These are phyloP conservation scores for Chesias legatella DNA, from an alignment of 2,888 invertebrate genomes.

Conservation along the genomic window DNA sequence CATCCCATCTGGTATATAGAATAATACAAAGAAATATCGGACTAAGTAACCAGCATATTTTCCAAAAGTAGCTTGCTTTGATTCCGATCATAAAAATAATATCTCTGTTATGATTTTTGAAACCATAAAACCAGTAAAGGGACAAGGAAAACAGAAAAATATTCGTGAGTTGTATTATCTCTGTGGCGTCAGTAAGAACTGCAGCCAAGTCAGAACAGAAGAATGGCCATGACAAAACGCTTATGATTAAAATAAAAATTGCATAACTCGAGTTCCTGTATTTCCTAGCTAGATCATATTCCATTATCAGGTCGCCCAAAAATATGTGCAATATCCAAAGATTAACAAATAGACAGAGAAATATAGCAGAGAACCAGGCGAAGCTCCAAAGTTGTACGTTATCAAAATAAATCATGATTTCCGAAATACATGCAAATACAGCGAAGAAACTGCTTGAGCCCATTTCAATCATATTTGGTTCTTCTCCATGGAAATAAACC, in stretches of 20 bases:
- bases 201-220: conserved; percentile 59
- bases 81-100: conserved; percentile 73
- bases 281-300: conserved; percentile 29
- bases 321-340: conserved; percentile 55
- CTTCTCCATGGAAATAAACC: conserved; percentile 66
- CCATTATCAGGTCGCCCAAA: conserved; percentile 43
- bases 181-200: conserved; percentile 46
- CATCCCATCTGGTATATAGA: conserved; percentile 37
- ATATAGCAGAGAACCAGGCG: conserved; percentile 56
- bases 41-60: conserved; percentile 54
- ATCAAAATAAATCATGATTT: conserved; percentile 60
- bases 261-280: conserved; percentile 40
- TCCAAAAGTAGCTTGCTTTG: conserved; percentile 63
- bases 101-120: conserved; percentile 58
- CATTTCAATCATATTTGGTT: conserved; percentile 57
- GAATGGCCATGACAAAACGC: conserved; percentile 51
- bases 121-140: conserved; percentile 67
- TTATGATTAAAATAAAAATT: conserved; percentile 37
- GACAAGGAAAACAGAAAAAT: conserved; percentile 55
- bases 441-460: conserved; percentile 48
- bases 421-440: conserved; percentile 53
- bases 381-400: conserved; percentile 54
- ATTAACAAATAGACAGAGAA: conserved; percentile 50
- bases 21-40: conserved; percentile 46
- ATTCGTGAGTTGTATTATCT: conserved; percentile 54